Conservation (phyloP, 1,140 invertebrate species). For the Ceratina calcarata region DNA sequence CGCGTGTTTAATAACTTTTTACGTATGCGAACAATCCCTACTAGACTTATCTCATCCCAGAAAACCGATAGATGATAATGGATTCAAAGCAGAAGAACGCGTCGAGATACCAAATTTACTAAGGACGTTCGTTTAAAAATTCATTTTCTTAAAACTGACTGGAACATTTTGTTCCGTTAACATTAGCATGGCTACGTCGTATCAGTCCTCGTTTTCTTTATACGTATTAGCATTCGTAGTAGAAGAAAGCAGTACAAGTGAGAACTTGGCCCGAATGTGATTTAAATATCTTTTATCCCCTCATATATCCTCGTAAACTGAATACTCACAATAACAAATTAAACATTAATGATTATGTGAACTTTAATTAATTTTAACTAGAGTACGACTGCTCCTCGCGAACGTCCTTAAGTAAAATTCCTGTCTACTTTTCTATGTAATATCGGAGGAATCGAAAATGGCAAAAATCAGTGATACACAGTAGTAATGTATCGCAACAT, state of each 20-base stretch:
- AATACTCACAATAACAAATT: too few species aligned
- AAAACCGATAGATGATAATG: neutral
- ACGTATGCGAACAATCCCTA: slow-evolving; percentile 51
- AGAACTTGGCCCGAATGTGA: too few species aligned
- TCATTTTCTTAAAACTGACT: too few species aligned
- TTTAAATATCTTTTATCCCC: too few species aligned
- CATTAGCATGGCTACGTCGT: neutral
- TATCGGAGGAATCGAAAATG: slow-evolving; percentile 16
- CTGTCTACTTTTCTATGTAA: neutral
- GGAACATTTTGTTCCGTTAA: neutral
- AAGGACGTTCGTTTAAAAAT: neutral
- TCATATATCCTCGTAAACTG: too few species aligned
- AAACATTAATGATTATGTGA: too few species aligned
- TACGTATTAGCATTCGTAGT: too few species aligned
- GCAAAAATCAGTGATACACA: slow-evolving; percentile 17
- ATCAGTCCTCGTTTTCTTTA: too few species aligned
- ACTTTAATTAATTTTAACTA: too few species aligned
- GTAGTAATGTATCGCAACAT: neutral
- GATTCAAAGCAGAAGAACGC: slow-evolving; percentile 9
- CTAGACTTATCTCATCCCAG: slow-evolving; percentile 23
- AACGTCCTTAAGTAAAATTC: too few species aligned
- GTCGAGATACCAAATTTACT: neutral
- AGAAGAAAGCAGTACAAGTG: too few species aligned
- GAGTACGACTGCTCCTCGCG: too few species aligned
- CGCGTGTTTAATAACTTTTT: slow-evolving; percentile 75